Evolutionary conservation across 2,113 vertebrate species (phyloP).

Genomic region (Bubo scandiacus): DNA sequence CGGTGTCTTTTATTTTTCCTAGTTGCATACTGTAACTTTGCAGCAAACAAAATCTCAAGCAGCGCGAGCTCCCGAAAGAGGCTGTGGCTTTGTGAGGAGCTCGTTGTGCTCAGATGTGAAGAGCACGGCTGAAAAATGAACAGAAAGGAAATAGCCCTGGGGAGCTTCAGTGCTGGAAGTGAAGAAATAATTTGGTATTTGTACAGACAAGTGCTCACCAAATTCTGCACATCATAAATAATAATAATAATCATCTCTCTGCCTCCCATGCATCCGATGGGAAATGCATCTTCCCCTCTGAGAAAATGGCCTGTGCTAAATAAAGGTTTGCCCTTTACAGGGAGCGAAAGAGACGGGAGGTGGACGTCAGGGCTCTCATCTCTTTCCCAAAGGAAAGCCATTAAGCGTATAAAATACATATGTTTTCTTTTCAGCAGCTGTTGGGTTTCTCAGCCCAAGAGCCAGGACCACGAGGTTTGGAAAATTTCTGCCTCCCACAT

Average conservation of each 20-base stretch:
- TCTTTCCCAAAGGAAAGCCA: not conserved
- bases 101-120: not conserved
- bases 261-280: not conserved
- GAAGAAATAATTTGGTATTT: not conserved
- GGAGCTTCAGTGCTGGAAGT: not conserved
- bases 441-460: constrained; percentile 17
- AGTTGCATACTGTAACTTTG: not conserved
- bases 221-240: not conserved
- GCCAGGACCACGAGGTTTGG: not conserved
- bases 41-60: not conserved
- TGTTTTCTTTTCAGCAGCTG: constrained; percentile 21
- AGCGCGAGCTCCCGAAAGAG: not conserved
- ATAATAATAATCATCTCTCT: not conserved
- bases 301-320: not conserved
- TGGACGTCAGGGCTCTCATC: not conserved
- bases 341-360: not conserved
- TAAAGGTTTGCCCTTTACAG: constrained; percentile 18
- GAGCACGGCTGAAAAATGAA: not conserved
- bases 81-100: not conserved
- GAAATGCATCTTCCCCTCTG: not conserved
- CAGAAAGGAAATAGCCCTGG: not conserved
- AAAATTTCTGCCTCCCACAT: not conserved
- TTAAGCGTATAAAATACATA: not conserved
- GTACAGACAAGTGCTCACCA: not conserved
- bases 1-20: not conserved